Evolutionary conservation across 30 jellyfish, hydroid and myxozoan genomes (phyloP).

Genomic region (Pelagia noctiluca): DNA sequence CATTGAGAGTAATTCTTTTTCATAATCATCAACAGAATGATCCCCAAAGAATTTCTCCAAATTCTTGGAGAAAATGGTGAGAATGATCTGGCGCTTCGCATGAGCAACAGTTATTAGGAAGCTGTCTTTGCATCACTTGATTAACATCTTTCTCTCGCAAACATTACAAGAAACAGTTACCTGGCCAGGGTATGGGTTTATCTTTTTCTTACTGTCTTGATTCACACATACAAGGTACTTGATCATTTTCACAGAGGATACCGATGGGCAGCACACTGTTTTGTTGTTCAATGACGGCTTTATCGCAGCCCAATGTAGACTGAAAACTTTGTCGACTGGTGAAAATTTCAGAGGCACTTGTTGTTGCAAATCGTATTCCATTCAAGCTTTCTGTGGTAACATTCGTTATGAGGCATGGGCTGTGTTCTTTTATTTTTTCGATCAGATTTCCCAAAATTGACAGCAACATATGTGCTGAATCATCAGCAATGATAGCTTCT

Average conservation of each 20-base stretch:
- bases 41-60: slow-evolving; percentile 19
- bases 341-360: slow-evolving; percentile 6
- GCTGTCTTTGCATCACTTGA: neutral
- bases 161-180: neutral
- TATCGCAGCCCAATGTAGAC: neutral
- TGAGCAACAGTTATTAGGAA: neutral
- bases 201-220: neutral
- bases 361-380: slow-evolving; percentile 28
- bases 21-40: slow-evolving; percentile 3
- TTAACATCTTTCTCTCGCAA: slow-evolving; percentile 2
- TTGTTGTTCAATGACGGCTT: neutral
- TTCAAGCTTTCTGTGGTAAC: slow-evolving; percentile 12
- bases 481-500: slow-evolving; percentile 38
- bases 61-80: slow-evolving; percentile 3
- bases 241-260: neutral
- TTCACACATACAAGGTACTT: neutral
- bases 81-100: neutral
- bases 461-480: neutral
- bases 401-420: slow-evolving; percentile 26
- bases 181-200: slow-evolving; percentile 1
- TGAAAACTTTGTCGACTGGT: neutral
- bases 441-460: slow-evolving; percentile 37
- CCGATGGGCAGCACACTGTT: slow-evolving; percentile 2
- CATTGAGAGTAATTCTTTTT: neutral
- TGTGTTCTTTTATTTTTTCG: slow-evolving; percentile 15